Base-by-base conservation (phyloP, 2,797 vertebrate species). In the Diglossa cyanea region DNA sequence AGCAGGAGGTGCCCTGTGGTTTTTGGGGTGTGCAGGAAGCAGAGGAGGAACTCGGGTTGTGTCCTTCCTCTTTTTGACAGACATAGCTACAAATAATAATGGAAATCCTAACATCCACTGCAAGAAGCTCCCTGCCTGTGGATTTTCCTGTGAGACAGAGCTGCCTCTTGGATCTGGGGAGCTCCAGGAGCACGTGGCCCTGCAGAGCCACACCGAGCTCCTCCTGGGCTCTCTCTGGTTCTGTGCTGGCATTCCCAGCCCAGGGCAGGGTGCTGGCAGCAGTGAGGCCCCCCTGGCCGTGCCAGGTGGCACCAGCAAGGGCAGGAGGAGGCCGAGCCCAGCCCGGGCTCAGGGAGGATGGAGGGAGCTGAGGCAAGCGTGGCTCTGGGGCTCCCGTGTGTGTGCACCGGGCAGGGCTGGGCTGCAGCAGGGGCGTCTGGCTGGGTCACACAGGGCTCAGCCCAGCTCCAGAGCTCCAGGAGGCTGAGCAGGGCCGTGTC, bases 151-250 rank as follows among this genome's bases (percentile, higher is more conserved):
- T 20, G 45, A 50, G 57, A 11, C 72, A n/a, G 37, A 83, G 70
- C 53, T 71, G 35, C 60, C 60, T 60, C 12, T 17, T 9, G 53
- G 37, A 12, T 20, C 13, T 65, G 77, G 44, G 55, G 37, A 6
- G 10, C 33, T 2, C 30, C 9, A 33, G 44, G 74, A 39, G 53
- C 61, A 0, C 2, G 0, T 0, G 13, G 9, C 1, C 0, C 47
- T 10, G 60, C 85, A 15, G 68, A 24, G 42, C 51, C 50, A 2
- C 31, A 0, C 35, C 6, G 15, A 30, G 17, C 50, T 8, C 50
- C 50, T 13, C 26, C 0, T 35, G 35, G 35, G 35, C 35, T 35
- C 35, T 9, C 35, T 35, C 47, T 6, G 72, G 1, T 16, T 18
- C 23, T 39, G 58, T 14, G 37, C 48, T 4, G 4, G 20, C 5